A percentile compares a stretch with the other conserved stretches of the same genome.
Conservation (phyloP, 2,888 invertebrate species). For the Callosobruchus maculatus region DNA sequence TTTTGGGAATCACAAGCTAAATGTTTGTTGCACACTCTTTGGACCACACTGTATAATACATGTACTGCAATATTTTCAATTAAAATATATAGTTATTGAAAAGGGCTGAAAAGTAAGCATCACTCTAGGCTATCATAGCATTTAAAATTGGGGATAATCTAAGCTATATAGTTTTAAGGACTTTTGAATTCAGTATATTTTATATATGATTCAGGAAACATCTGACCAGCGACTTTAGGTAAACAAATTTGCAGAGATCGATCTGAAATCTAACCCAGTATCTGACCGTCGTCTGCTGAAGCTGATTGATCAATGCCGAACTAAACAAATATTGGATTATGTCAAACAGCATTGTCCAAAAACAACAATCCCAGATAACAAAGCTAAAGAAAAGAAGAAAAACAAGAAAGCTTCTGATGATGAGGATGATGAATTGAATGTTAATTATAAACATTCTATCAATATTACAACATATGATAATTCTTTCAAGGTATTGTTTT, state of each 20-base stretch:
- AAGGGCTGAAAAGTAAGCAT: no score
- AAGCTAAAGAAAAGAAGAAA: conserved; percentile 40
- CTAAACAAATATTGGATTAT: conserved; percentile 75
- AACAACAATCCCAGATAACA: conserved; percentile 15
- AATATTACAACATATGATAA: conserved; percentile 33
- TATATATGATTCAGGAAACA: no score
- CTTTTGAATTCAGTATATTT: no score
- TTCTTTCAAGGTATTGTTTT: conserved; percentile 25
- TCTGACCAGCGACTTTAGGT: no score
- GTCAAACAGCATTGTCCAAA: conserved; percentile 63
- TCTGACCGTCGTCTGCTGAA: conserved; percentile 70
- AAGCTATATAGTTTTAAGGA: no score
- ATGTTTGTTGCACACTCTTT: no score
- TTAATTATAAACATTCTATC: conserved; percentile 41
- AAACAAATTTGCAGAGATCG: conserved; percentile 57
- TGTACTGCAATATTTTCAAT: no score
- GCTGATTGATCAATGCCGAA: conserved; percentile 69
- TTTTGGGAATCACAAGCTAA: no score
- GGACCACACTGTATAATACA: no score
- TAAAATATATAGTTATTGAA: no score
- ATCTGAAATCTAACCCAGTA: conserved; percentile 71
- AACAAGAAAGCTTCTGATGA: conserved; percentile 39
- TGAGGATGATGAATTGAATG: conserved; percentile 25
- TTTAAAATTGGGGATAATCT: no score
- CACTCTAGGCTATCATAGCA: no score